Percentiles rank a stretch among this genome's conserved stretches.
phyloP scores from a whole-genome alignment of 2,113 vertebrate species.

The Nycticorax nycticorax region DNA sequence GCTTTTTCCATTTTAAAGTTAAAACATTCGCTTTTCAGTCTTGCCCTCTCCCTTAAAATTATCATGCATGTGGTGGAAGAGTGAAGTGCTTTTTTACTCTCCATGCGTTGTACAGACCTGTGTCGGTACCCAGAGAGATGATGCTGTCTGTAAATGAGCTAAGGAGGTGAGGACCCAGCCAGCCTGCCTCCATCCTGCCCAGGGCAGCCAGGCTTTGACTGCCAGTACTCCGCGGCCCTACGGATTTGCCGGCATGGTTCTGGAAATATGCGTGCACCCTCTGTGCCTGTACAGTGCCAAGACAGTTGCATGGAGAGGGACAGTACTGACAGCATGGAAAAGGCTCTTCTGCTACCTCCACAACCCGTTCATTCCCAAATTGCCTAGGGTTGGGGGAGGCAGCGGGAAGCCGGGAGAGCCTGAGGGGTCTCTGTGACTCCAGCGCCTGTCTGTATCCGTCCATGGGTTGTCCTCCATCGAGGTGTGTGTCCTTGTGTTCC shows the following conservation, averaged over 20 bases:
- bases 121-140: not conserved
- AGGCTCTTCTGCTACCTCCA: not conserved
- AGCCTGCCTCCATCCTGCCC: not conserved
- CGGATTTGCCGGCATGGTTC: not conserved
- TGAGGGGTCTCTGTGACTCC: not conserved
- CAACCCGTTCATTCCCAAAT: not conserved
- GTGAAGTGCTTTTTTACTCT: not conserved
- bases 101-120: not conserved
- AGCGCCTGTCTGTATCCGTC: not conserved
- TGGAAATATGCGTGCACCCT: not conserved
- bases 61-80: not conserved
- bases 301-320: not conserved
- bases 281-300: not conserved
- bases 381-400: fast-evolving
- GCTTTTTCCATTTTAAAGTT: not conserved
- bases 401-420: not conserved
- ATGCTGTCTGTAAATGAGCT: not conserved
- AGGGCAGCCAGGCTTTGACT: not conserved
- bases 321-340: not conserved
- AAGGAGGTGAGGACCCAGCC: not conserved
- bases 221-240: fast-evolving
- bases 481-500: not conserved
- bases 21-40: not conserved
- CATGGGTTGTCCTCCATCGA: not conserved
- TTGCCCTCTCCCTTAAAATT: not conserved